A percentile compares a stretch with the other conserved stretches of the same genome.
Evolutionary conservation across 2,113 vertebrate genomes (phyloP).

Genomic region (Pagrus major): DNA sequence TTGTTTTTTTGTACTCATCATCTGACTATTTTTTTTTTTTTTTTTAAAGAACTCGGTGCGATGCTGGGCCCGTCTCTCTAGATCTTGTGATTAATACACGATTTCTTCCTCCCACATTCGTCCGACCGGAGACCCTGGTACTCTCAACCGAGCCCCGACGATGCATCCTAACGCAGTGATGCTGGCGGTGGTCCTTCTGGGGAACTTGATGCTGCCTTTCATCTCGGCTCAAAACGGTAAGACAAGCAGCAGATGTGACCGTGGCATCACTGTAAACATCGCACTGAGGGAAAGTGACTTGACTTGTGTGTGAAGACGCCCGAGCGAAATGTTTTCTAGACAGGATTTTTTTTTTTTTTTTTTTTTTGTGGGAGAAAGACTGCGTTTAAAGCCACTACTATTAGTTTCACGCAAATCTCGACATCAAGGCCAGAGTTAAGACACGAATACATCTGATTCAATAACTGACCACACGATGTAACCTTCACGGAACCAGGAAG

Average conservation of each 20-base stretch:
- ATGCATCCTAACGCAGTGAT: constrained; percentile 79
- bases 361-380: too few relatives aligned
- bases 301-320: constrained; percentile 47
- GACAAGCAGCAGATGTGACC: constrained; percentile 59
- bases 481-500: background rate
- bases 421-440: constrained; percentile 56
- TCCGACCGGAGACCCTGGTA: constrained; percentile 63
- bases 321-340: constrained; percentile 35
- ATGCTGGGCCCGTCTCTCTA: constrained; percentile 76
- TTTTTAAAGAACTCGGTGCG: constrained; percentile 58
- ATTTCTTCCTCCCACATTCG: constrained; percentile 74
- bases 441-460: background rate
- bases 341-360: too few relatives aligned
- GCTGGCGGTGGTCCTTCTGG: constrained; percentile 77
- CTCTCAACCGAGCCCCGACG: constrained; percentile 56
- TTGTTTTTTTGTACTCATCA: background rate
- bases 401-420: constrained; percentile 44
- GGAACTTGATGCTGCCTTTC: constrained; percentile 79
- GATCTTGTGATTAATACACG: constrained; percentile 73
- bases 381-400: constrained; percentile 43
- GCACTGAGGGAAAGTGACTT: constrained; percentile 54
- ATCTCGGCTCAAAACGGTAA: constrained; percentile 85
- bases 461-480: background rate
- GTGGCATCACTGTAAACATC: constrained; percentile 28
- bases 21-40: constrained; percentile 27